Conservation (phyloP, 2,797 vertebrate genomes). For the Poeciliopsis gracilis region DNA sequence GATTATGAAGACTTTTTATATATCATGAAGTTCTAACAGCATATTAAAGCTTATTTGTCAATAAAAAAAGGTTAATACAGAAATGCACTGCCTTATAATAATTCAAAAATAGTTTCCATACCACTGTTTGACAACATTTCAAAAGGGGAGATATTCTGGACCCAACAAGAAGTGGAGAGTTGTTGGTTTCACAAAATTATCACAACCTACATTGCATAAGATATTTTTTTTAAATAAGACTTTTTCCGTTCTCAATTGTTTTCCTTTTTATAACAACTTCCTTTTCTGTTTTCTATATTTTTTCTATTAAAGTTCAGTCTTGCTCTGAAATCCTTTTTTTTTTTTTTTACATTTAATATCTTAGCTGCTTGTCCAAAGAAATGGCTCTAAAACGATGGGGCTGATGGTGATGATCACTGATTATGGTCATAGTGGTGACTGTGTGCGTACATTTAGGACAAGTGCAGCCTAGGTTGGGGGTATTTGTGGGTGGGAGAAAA, state of each 20-base stretch:
- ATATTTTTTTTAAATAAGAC: neutral
- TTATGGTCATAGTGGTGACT: constrained; percentile 27
- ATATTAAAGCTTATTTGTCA: neutral
- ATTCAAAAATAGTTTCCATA: neutral
- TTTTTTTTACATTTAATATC: constrained; percentile 14
- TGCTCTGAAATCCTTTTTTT: neutral
- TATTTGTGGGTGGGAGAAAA: constrained; percentile 14
- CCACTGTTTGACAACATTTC: neutral
- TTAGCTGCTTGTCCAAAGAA: constrained; percentile 32
- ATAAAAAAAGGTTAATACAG: neutral
- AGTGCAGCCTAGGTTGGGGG: constrained; percentile 14
- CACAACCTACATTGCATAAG: neutral
- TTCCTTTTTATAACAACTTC: neutral
- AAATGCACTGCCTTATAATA: neutral
- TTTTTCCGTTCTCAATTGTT: constrained; percentile 3
- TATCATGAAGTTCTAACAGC: neutral
- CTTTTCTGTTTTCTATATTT: neutral
- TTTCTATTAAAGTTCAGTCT: neutral
- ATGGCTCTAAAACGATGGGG: constrained; percentile 58
- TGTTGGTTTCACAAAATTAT: neutral
- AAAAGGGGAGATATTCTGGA: neutral
- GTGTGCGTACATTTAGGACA: constrained; percentile 19
- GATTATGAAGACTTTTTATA: neutral
- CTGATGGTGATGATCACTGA: constrained; percentile 44
- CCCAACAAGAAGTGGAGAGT: neutral